Conservation (phyloP, 2,113 vertebrate species). For the Periophthalmus modestus region DNA sequence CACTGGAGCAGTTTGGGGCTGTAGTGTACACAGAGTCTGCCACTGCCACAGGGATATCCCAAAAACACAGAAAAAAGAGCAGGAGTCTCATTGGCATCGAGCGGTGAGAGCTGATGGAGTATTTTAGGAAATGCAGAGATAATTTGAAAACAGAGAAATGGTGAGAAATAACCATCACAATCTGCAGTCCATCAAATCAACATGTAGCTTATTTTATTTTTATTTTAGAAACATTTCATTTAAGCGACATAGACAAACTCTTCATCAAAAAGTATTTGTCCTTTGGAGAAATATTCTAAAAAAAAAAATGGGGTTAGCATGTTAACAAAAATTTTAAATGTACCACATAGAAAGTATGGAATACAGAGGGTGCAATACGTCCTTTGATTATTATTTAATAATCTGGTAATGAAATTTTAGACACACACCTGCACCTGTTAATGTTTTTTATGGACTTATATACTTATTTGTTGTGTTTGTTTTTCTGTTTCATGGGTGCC, state of each 20-base stretch:
- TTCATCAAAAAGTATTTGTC: no score
- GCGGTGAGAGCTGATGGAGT: conserved; percentile 35
- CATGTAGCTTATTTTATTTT: not conserved
- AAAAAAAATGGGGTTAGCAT: no score
- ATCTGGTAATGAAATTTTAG: not conserved
- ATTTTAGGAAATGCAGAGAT: conserved; percentile 18
- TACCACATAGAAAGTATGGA: not conserved
- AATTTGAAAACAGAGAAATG: conserved; percentile 7
- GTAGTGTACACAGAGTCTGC: conserved; percentile 40
- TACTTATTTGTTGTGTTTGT: no score
- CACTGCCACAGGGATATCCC: conserved; percentile 32
- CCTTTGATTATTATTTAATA: not conserved
- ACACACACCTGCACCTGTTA: no score
- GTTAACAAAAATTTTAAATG: not conserved
- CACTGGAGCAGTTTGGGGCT: conserved; percentile 58
- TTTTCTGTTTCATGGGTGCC: no score
- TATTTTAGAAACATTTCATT: not conserved
- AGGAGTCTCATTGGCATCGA: not conserved
- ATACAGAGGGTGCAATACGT: not conserved
- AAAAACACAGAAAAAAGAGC: conserved; percentile 21
- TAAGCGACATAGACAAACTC: not conserved
- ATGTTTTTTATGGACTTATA: no score
- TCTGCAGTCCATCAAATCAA: not conserved
- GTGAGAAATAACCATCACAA: not conserved
- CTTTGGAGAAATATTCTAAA: no score